phyloP scores from a whole-genome alignment of 2,113 vertebrate species.

The Platanista minor region DNA sequence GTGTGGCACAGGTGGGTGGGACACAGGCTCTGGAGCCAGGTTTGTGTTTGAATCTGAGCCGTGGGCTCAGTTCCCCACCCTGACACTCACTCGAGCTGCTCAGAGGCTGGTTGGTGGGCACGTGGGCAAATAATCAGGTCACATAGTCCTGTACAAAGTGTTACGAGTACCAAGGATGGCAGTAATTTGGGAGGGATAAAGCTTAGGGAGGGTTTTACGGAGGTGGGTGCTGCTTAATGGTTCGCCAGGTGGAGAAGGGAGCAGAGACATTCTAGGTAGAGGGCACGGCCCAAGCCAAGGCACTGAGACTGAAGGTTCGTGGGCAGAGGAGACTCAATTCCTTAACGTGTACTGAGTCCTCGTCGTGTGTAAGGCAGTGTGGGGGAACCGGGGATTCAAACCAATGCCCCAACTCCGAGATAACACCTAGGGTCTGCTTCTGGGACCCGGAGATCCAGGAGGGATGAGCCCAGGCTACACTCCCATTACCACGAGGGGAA shows the following conservation, averaged over 20 bases:
- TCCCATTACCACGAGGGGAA: background rate
- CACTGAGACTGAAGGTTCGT: background rate
- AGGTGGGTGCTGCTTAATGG: background rate
- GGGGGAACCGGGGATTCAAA: background rate
- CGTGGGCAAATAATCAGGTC: background rate
- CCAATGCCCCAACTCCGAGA: background rate
- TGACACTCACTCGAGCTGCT: background rate
- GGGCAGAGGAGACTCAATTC: too few relatives aligned
- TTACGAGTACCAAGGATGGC: background rate
- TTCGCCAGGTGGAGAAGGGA: background rate
- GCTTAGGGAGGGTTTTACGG: background rate
- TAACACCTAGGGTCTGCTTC: background rate
- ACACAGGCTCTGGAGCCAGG: background rate
- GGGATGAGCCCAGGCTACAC: background rate
- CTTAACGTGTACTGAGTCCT: background rate
- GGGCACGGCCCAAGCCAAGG: background rate
- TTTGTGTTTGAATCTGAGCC: background rate
- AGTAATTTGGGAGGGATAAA: background rate
- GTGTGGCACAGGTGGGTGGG: background rate
- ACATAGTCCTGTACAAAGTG: background rate
- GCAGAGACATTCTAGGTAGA: background rate
- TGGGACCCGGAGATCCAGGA: background rate
- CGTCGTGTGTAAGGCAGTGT: rapidly evolving
- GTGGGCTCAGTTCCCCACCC: background rate
- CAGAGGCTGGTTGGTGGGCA: background rate